These are phyloP conservation scores for Drosophila leontia DNA, from an alignment of 1,140 invertebrate species.

Conservation along the genomic window DNA sequence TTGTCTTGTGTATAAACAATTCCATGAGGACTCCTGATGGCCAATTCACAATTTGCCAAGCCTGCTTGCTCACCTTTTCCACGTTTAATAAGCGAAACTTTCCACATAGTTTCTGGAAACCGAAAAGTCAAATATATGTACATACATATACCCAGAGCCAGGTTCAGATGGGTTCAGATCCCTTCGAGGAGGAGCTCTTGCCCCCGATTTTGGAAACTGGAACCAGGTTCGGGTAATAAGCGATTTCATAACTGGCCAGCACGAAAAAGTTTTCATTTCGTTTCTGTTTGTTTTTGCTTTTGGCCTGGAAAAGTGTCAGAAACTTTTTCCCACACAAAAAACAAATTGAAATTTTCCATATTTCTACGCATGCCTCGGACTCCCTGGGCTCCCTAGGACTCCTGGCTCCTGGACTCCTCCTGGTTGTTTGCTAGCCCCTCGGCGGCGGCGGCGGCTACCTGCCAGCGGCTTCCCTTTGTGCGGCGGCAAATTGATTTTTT, in stretches of 20 bases:
- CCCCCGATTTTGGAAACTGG: not conserved
- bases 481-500: slow-evolving; percentile 49
- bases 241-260: slow-evolving; percentile 48
- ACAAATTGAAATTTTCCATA: slow-evolving; percentile 71
- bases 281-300: slow-evolving; percentile 49
- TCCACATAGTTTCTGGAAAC: slow-evolving; percentile 25
- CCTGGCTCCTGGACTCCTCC: not conserved
- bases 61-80: slow-evolving; percentile 1
- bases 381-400: not conserved
- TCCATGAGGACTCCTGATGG: slow-evolving; percentile 47
- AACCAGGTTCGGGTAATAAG: slow-evolving; percentile 23
- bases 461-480: slow-evolving; percentile 52
- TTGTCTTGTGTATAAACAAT: slow-evolving; percentile 34
- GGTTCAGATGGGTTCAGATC: slow-evolving; percentile 10
- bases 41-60: slow-evolving; percentile 46
- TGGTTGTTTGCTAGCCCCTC: slow-evolving; percentile 13
- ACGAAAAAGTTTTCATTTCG: slow-evolving; percentile 32
- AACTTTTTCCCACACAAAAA: slow-evolving; percentile 56
- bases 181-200: not conserved
- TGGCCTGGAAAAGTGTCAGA: slow-evolving; percentile 61
- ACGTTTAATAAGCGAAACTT: slow-evolving; percentile 49
- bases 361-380: slow-evolving; percentile 31
- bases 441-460: slow-evolving; percentile 20
- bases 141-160: not conserved
- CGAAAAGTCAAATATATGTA: slow-evolving; percentile 33